Conservation (phyloP, 2,797 vertebrate genomes). For the Chelmon rostratus region DNA sequence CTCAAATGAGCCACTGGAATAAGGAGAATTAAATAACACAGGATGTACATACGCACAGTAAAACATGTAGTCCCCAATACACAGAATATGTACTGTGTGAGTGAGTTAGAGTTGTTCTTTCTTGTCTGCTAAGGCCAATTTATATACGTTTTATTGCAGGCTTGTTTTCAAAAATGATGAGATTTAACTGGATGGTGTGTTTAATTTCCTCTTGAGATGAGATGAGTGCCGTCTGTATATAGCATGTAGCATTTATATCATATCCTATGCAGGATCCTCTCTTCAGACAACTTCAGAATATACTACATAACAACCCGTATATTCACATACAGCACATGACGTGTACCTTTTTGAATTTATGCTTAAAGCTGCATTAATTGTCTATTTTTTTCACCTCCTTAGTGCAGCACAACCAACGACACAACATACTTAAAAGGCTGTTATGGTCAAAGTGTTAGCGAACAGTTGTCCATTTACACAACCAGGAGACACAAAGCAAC, state of each 20-base stretch:
- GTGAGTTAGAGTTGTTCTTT: not conserved
- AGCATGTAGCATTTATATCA: not conserved
- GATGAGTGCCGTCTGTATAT: not conserved
- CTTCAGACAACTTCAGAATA: no score
- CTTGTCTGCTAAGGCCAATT: not conserved
- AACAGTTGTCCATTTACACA: no score
- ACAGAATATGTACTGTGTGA: no score
- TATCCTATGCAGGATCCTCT: not conserved
- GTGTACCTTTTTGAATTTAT: not conserved
- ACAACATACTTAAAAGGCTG: not conserved
- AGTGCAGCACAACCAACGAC: not conserved
- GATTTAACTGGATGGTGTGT: not conserved
- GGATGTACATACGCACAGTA: not conserved
- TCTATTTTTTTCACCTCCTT: not conserved
- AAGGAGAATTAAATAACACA: not conserved
- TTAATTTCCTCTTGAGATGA: constrained; percentile 17
- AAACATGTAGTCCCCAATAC: not conserved
- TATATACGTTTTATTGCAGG: not conserved
- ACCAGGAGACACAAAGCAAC: not conserved
- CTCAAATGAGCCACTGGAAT: constrained; percentile 22
- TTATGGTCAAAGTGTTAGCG: no score
- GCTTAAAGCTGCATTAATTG: not conserved
- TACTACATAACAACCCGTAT: not conserved
- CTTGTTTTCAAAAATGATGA: not conserved
- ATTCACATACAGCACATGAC: not conserved